Base-by-base conservation (phyloP, 2,888 invertebrate species). In the Lottia scabra region DNA sequence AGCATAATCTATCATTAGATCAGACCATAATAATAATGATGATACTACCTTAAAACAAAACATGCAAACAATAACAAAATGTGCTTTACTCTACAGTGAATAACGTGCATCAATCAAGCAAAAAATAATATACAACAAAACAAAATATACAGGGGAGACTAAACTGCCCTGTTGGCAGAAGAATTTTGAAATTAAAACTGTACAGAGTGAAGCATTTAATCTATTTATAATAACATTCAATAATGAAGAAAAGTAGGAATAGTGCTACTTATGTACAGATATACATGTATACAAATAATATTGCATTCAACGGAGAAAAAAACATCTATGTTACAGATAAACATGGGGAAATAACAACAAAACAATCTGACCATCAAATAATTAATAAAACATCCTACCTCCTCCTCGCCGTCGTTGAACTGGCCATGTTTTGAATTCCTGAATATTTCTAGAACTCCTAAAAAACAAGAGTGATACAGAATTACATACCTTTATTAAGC, bases 341-440 rank as follows among this genome's bases (percentile, higher is more conserved):
- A 26, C 43, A 71, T 23, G 23, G 15, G 68, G 16, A 44, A 63
- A 63, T 65, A 16, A 44, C 23, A 48, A 16, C 65, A 65, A 0
- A 46, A 26, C 26, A n/a, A n/a, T 68, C 19, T 15, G 13, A 38
- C 5, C 38, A 38, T 38, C 1, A 8, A 38, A 38, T 38, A 2
- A 10, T 8, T 5, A 38, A 38, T 38, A 10, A 10, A 38, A 38
- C 16, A 63, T 43, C 45, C 67, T 81, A 89, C 89, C 85, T 94
- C 93, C 87, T 94, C 93, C 79, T 95, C 94, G 77, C 92, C 92
- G 75, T 92, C 92, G 72, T 92, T 91, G 86, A 94, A 94, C 38
- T 84, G 79, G 26, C 83, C 75, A 48, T 80, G 78, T 63, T 83
- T 87, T 71, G 74, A 90, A 63, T 89, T 87, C n/a, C 94, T 90